phyloP scores from a whole-genome alignment of 2,888 invertebrate genomes.

The Drosophila setosimentum region DNA sequence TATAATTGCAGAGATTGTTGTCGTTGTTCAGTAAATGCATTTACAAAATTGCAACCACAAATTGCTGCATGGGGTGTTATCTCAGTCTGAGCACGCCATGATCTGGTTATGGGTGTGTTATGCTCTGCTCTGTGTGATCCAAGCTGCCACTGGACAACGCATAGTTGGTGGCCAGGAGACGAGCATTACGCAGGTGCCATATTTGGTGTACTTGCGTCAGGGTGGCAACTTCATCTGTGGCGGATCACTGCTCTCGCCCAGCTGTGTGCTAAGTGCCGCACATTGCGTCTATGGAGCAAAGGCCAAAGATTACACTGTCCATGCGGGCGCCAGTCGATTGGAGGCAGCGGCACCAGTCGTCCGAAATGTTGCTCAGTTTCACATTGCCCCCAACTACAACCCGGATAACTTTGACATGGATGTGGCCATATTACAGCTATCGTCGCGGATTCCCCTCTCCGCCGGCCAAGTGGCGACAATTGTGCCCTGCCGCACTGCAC shows the following conservation, averaged over 20 bases:
- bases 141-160: constrained; percentile 39
- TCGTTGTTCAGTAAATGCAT: constrained; percentile 22
- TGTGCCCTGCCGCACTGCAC: constrained; percentile 50
- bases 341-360: constrained; percentile 54
- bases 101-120: constrained; percentile 29
- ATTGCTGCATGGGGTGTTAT: background rate
- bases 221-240: constrained; percentile 79
- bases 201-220: constrained; percentile 75
- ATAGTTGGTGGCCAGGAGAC: constrained; percentile 76
- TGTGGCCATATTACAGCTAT: constrained; percentile 75
- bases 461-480: constrained; percentile 63
- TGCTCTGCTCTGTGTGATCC: constrained; percentile 21
- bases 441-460: constrained; percentile 13
- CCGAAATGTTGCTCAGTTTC: constrained; percentile 46
- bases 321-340: constrained; percentile 73
- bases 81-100: constrained; percentile 55
- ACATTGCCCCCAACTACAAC: constrained; percentile 50
- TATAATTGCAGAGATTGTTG: constrained; percentile 31
- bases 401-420: constrained; percentile 77
- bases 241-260: constrained; percentile 74
- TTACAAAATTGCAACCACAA: constrained; percentile 1
- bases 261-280: constrained; percentile 81
- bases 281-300: constrained; percentile 75
- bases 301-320: constrained; percentile 60
- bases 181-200: constrained; percentile 72